Evolutionary conservation across 23 tunicate species (phyloP), one percentile per base, ranked within the genome.

Genomic region (Trididemnum nubilum): DNA sequence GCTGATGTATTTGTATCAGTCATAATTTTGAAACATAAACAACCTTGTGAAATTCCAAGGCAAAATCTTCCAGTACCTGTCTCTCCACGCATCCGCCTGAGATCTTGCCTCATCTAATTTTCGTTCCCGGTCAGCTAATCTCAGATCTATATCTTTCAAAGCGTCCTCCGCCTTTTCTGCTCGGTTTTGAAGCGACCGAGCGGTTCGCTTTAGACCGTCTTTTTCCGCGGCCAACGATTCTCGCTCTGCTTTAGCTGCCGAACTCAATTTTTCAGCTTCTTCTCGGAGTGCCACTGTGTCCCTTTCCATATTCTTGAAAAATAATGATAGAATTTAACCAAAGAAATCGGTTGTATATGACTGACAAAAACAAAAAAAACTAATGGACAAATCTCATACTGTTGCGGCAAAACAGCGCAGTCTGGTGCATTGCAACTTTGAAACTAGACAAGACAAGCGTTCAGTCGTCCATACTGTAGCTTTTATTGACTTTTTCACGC

Each of bases 51-150:
- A n/a, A n/a, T n/a, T n/a, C n/a, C n/a, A n/a, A n/a, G n/a, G n/a
- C n/a, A n/a, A n/a, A n/a, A n/a, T n/a, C n/a, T n/a, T n/a, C n/a
- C n/a, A n/a, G n/a, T 12, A 89, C 94, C 94, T 83, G 15, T 89
- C 83, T 71, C 85, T 81, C 97, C 97, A 91, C 22, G 97, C 86
- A 54, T 91, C 97, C 38, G 87, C 89, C 36, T 91, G 91, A 27
- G 89, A 89, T 75, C 89, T 76, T 24, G 87, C 90, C 27, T 81
- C 84, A 23, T 50, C 82, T 63, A 91, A 51, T 32, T 91, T 81
- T 26, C 73, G 34, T 65, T 91, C 90, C 54, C 83, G 54, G 18
- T 91, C 97, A 18, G 51, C 64, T 78, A 91, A 60, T 33, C 76
- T 37, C 27, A 23, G 24, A 34, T 91, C 97, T 34, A 69, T 4